Base-by-base conservation (phyloP, 1,140 invertebrate species). In the Wasmannia auropunctata region DNA sequence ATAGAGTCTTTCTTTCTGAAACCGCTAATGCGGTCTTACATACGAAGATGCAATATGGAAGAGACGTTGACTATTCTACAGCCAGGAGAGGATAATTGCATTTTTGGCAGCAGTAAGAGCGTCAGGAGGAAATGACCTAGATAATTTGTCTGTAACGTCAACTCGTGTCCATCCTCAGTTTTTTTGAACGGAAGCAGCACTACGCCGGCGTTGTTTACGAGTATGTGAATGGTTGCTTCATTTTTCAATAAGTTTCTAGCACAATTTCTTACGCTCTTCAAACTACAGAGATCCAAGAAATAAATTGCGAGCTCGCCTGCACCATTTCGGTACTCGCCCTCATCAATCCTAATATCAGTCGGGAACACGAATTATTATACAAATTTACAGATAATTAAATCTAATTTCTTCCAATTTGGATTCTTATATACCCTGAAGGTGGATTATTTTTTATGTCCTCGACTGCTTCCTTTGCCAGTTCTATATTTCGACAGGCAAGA, bases 81-180 rank as follows among this genome's bases (percentile, higher is more conserved):
- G 87, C 95, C 96, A 97, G n/a, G n/a, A n/a, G n/a, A n/a, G n/a
- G n/a, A n/a, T n/a, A n/a, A n/a, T n/a, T n/a, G n/a, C n/a, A n/a
- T 95, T 89, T 96, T 94, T 74, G 96, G 96, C 75, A 99, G 89
- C 0, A 99, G 93, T 16, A 99, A 93, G 85, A 97, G 95, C 1
- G 98, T 99, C 0, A 99, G 95, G 43, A 98, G 95, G 92, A 98
- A 99, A 91, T 98, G 98, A 0, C 98, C 97, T 69, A 98, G 94
- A 93, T 98, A 97, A 93, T 98, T 98, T 0, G 97, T 96, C 16
- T 97, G 97, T 22, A 98, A 95, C 87, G 98, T 97, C 69, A 96
- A 96, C 93, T 99, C 98, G 92, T 97, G 97, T 0, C 98, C 98
- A 90, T 99, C 98, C 84, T 96, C 96, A 0, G 97, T 97, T 85